Base-by-base conservation (phyloP, 2,888 invertebrate species). In the Hypselothyrea guttata region DNA sequence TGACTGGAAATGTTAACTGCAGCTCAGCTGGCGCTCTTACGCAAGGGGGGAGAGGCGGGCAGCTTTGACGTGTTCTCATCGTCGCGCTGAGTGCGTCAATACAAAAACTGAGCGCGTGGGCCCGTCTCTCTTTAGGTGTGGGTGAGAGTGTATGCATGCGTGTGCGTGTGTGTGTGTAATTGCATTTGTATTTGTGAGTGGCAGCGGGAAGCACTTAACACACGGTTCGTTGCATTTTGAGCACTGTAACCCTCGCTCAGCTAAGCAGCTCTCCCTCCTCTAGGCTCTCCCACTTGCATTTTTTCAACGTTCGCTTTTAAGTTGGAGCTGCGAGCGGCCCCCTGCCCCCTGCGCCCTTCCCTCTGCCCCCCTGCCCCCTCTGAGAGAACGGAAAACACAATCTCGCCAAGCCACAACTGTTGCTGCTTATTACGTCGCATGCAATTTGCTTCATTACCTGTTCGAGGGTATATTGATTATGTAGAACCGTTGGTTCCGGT, bases 211-310 rank as follows among this genome's bases (percentile, higher is more conserved):
- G 60, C 75, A 63, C 64, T 78, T 62, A 57, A 61, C 54, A 44
- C 54, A 71, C 58, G 63, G 71, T 63, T 62, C 61, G 71, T 53
- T 77, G 79, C 79, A 72, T 75, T 69, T 47, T 55, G 62, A 71
- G 75, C 46, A 85, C 67, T 53, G 63, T 60, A 56, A 45, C 53
- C 52, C 59, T 45, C 56, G 60, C 62, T 66, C 64, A 60, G 61
- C 56, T 53, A 58, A 61, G 54, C 58, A 52, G 35, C 27, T 22
- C 22, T 22, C 22, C 22, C 22, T 5, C 5, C 22, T 22, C 22
- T 5, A 22, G 22, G 22, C 3, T 22, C 3, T 22, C 22, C 22
- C 22, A 2, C 22, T 22, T 22, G 2, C 22, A 22, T 5, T 22
- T 22, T 22, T 22, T 22, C 5, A 22, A 22, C 22, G 22, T 22